These are phyloP conservation scores for Teleopsis dalmanni DNA, from an alignment of 1,140 invertebrate species.

Conservation along the genomic window DNA sequence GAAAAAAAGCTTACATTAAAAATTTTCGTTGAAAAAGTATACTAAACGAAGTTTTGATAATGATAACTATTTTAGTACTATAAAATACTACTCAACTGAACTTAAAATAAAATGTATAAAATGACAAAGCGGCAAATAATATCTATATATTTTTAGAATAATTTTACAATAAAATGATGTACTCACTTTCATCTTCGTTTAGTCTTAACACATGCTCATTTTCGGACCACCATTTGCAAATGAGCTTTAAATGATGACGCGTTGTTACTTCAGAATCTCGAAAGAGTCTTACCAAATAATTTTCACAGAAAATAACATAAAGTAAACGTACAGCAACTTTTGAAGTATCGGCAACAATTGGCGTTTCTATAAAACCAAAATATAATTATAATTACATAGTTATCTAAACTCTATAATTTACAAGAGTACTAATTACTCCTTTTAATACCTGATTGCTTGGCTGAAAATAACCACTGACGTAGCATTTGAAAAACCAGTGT, in stretches of 20 bases:
- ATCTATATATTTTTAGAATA: no score
- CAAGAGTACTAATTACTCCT: background rate
- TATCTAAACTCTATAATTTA: background rate
- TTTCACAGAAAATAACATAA: conserved; percentile 31
- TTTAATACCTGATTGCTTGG: conserved; percentile 18
- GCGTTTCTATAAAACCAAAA: conserved; percentile 16
- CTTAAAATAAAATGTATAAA: no score
- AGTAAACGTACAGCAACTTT: conserved; percentile 29
- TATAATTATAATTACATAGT: background rate
- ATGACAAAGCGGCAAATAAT: no score
- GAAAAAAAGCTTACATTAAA: no score
- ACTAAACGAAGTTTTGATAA: no score
- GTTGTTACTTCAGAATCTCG: conserved; percentile 36
- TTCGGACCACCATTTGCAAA: conserved; percentile 33
- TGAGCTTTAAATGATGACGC: conserved; percentile 29
- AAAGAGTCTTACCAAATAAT: conserved; percentile 29
- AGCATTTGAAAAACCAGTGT: conserved; percentile 32
- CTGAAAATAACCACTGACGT: conserved; percentile 29
- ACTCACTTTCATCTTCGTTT: conserved; percentile 26
- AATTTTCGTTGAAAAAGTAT: no score
- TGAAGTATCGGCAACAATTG: conserved; percentile 24
- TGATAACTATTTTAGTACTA: no score
- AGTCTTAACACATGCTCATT: conserved; percentile 20
- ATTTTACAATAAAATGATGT: no score
- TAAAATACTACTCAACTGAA: no score